These are phyloP conservation scores for Montipora sp. DNA, from an alignment of 64 coral and sea anemone species.

Conservation along the genomic window DNA sequence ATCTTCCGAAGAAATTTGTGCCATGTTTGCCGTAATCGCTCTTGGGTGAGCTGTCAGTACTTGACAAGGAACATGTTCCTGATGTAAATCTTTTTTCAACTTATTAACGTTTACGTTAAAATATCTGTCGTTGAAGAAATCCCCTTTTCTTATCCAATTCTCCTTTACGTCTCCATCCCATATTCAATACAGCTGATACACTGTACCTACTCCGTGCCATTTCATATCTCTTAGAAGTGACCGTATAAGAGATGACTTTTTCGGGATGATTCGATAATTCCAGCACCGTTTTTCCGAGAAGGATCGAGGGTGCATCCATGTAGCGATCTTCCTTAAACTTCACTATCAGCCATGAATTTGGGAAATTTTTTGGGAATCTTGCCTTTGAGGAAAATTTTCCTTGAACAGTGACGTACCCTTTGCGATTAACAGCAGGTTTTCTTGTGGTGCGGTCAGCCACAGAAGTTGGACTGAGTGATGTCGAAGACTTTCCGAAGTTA, in stretches of 20 bases:
- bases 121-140: constrained; percentile 41
- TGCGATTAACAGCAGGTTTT: neutral
- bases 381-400: constrained; percentile 28
- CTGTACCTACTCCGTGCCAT: neutral
- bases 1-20: neutral
- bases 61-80: constrained; percentile 38
- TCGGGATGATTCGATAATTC: constrained; percentile 30
- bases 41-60: neutral
- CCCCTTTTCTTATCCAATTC: constrained; percentile 38
- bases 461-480: neutral
- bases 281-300: constrained; percentile 20
- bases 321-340: constrained; percentile 30
- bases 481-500: neutral
- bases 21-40: neutral
- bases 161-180: constrained; percentile 53
- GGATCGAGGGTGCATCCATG: neutral
- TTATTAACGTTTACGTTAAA: constrained; percentile 31
- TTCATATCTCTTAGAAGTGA: constrained; percentile 27
- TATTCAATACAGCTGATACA: constrained; percentile 41
- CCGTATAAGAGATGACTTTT: constrained; percentile 25
- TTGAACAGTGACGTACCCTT: neutral
- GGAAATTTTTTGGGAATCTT: constrained; percentile 19
- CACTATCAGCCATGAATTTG: constrained; percentile 25
- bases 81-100: neutral
- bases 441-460: neutral